Conservation (phyloP, 2,113 vertebrate genomes). For the Camelus bactrianus region DNA sequence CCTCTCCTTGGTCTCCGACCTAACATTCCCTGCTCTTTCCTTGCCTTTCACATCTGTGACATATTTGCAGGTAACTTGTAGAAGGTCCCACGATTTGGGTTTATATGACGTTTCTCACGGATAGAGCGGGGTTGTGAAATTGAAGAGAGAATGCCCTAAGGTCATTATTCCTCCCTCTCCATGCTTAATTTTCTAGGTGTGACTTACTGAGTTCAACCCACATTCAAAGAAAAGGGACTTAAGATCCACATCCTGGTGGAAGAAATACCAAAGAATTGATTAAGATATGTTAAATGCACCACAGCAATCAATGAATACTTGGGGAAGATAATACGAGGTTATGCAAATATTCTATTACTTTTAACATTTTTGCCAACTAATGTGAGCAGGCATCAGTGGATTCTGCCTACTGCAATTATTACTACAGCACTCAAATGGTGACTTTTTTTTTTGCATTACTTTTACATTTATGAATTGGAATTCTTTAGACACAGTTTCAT, state of each 20-base stretch:
- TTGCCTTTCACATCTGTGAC: neutral
- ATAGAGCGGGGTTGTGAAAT: neutral
- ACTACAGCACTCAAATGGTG: neutral
- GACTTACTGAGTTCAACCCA: neutral
- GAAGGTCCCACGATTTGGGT: neutral
- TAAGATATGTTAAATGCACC: neutral
- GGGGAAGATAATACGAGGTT: neutral
- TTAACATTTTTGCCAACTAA: neutral
- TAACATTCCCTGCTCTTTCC: neutral
- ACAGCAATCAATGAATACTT: neutral
- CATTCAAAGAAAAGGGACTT: neutral
- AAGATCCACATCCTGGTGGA: neutral
- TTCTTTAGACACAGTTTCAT: neutral
- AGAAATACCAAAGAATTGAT: neutral
- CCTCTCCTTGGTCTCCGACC: neutral
- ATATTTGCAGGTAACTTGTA: neutral
- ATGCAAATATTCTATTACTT: neutral
- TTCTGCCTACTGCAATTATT: neutral
- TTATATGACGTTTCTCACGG: neutral
- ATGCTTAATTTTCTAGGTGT: neutral
- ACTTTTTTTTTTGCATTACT: neutral
- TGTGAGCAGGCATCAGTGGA: neutral
- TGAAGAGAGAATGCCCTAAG: neutral
- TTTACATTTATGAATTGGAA: neutral
- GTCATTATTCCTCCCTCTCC: neutral